Evolutionary conservation across 2,888 invertebrate genomes (phyloP), one percentile per base, ranked within the genome.

Genomic region (Scaptomyza caliginosa): DNA sequence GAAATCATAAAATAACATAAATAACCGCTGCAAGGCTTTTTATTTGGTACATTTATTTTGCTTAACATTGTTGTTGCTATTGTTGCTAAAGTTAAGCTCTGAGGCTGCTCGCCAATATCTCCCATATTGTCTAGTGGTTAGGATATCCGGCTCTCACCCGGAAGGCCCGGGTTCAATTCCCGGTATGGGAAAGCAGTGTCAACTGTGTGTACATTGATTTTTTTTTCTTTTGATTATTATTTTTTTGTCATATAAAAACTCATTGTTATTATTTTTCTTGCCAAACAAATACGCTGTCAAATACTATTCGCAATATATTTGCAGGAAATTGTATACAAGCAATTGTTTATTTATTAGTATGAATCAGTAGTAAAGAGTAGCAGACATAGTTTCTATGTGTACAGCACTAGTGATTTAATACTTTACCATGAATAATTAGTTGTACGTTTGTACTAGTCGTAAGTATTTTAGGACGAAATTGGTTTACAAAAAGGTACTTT

Each of bases 121-220:
- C 90, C 90, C 89, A 89, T 90, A 90, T 89, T 88, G 90, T 90
- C 90, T 90, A 90, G 90, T 90, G 89, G 89, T 82, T 90, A 89
- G 89, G 90, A 90, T 89, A 89, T 88, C 90, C 89, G 89, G 90
- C 88, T 90, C 88, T 90, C 90, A 90, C 90, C 90, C 90, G 88
- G 90, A 86, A 90, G 90, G 94, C 95, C 94, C 95, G 94, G 95
- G 95, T 95, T 95, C 95, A 95, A 95, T 95, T 95, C 94, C 95
- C 96, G 95, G 95, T 96, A 95, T 96, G 95, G 96, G 95, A 95
- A 89, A 21, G 2, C 19, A 21, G 13, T 30, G 13, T 34, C 1
- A 8, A 28, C 21, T 13, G 39, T 10, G 16, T 11, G 17, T 5
- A 2, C 1, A 2, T 0, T 6, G n/a, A 6, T n/a, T 3, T 36